Evolutionary conservation across 2,888 invertebrate genomes (phyloP), one percentile per base, ranked within the genome.

Genomic region (Andrena fulva): DNA sequence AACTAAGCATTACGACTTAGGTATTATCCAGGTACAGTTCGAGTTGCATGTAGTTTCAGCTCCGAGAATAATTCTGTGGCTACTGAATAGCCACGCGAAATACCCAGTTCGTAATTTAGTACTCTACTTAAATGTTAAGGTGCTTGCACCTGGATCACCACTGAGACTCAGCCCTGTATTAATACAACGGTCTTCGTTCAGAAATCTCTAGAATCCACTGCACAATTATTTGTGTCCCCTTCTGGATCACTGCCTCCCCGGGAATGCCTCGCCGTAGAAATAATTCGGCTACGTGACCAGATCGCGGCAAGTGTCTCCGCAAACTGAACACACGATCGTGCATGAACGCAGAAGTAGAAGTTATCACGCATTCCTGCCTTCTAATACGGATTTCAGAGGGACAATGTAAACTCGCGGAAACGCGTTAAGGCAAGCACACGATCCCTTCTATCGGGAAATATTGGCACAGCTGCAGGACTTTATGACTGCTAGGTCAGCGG

Each of bases 201-300:
- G 20, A 52, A 52, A 52, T 52, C 52, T 52, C 20, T 16, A 3
- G 8, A 54, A 54, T 54, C 20, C 54, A 24, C 54, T 54, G 10
- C 3, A 10, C 8, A 24, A 24, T 20, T 54, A 24, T 54, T 54
- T 54, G 20, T 54, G 24, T 54, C 24, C 24, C 10, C 54, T 8
- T 24, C 10, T 24, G 54, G 24, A 54, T 20, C 54, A 24, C 24
- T 54, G 20, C 24, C 54, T 54, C 16, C 12, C n/a, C n/a, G 27
- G n/a, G 7, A 31, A 16, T 1, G n/a, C 31, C 31, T 7, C 60
- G n/a, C 2, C 2, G 60, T 60, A 31, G 60, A 33, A 60, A 60
- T 60, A 60, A 60, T 60, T 60, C 31, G 6, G 20, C 6, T 31
- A 60, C 60, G 60, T 60, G 60, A 60, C 60, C 60, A 31, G 54